Base-by-base conservation (phyloP, 2,797 vertebrate genomes). In the Neostethus bicornis region DNA sequence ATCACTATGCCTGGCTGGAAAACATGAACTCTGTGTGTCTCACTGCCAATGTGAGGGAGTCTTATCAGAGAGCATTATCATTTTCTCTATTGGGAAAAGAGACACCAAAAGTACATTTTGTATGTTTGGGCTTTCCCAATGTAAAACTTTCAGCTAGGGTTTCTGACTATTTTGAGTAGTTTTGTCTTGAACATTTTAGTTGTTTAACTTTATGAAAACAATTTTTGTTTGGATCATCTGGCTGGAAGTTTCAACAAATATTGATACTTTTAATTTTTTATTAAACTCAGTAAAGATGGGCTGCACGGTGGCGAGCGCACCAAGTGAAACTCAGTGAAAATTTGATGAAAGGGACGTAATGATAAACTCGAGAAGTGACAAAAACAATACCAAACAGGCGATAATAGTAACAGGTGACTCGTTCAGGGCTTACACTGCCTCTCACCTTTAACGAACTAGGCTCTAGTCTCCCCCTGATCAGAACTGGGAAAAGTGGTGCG, bases 1-100 rank as follows among this genome's bases (percentile, higher is more conserved):
- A 73, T 79, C 69, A 66, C 56, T 74, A 70, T 62, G 75, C 70
- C 79, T 81, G 70, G 74, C 54, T 66, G 42, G 64, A 77, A 70
- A 71, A 71, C 79, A 72, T 60, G 49, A 60, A 70, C 73, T 66
- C 57, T 66, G 66, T 77, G 71, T 51, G 61, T 82, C 66, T 82
- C 67, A 48, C 62, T 73, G 61, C 39, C 73, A 68, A 37, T 81
- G 72, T 78, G 61, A 66, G 72, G 60, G 44, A 59, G 69, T 71
- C 60, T 79, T 56, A 72, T 46, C 73, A 28, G 49, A 70, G 60
- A 83, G 61, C 34, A 45, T 79, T 63, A 78, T 81, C 31, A 65
- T 75, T 75, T 81, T 61, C 61, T 65, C 42, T 53, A 43, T 45
- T 45, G 49, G 51, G 24, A 37, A 54, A 56, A 50, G 49, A 39